phyloP scores from a whole-genome alignment of 2,888 invertebrate species.

The Ypsolopha scabrella region DNA sequence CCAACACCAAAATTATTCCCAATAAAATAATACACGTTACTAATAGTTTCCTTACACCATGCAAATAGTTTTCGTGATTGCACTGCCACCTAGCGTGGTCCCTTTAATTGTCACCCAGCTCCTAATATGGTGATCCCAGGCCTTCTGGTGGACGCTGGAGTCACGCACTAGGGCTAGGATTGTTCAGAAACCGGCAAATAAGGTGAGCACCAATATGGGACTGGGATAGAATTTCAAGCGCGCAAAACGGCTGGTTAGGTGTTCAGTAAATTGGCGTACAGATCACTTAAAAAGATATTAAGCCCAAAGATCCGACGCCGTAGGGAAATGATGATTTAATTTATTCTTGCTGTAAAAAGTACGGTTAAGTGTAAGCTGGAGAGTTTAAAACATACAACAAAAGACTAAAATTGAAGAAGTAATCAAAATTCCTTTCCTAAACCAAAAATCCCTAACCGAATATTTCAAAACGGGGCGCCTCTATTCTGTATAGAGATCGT shows the following conservation, averaged over 20 bases:
- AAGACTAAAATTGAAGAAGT: not conserved
- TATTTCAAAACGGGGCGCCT: not conserved
- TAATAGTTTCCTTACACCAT: constrained; percentile 10
- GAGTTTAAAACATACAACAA: not conserved
- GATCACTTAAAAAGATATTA: not conserved
- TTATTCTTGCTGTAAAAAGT: not conserved
- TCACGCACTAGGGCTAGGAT: not conserved
- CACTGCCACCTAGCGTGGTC: constrained; percentile 14
- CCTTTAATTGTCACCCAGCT: constrained; percentile 38
- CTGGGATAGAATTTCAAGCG: not conserved
- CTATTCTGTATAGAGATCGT: not conserved
- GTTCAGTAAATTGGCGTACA: not conserved
- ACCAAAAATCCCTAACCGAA: not conserved
- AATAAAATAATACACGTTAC: not conserved
- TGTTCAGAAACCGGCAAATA: not conserved
- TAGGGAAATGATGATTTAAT: too few relatives aligned
- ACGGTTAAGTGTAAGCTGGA: not conserved
- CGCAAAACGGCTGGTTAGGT: not conserved
- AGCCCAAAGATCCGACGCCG: not conserved
- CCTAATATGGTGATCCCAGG: constrained; percentile 18
- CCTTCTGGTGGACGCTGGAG: not conserved
- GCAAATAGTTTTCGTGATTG: constrained; percentile 37
- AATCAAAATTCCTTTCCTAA: not conserved
- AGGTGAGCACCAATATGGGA: too few relatives aligned
- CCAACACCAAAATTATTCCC: not conserved